Conservation (phyloP, 1,140 invertebrate genomes). For the Meteorus sp. region DNA sequence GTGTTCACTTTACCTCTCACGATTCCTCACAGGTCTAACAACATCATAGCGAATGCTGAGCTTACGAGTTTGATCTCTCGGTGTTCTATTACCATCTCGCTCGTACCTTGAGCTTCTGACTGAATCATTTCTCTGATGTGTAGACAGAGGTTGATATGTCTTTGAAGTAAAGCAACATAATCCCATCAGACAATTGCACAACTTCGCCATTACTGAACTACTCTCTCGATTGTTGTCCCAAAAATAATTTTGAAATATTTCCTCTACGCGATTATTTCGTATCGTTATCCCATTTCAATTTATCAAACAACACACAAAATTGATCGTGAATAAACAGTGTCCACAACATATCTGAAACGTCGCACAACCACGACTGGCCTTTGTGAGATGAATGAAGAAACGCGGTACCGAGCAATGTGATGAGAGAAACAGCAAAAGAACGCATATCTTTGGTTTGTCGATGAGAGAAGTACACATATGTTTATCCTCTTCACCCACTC, state of each 20-base stretch:
- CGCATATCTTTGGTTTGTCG: background rate
- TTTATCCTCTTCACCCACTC: background rate
- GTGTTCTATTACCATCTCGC: background rate
- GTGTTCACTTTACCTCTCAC: slow-evolving; percentile 7
- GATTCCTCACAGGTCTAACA: background rate
- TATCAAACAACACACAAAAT: too few relatives aligned
- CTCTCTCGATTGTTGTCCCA: too few relatives aligned
- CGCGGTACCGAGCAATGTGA: background rate
- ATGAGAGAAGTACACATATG: slow-evolving; percentile 9
- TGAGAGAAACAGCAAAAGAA: background rate
- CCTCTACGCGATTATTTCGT: too few relatives aligned
- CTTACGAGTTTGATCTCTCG: background rate
- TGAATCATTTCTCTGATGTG: background rate
- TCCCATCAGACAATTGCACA: background rate
- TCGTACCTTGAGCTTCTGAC: background rate
- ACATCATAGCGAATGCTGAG: slow-evolving; percentile 7
- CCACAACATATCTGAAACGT: too few relatives aligned
- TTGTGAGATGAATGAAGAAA: slow-evolving; percentile 4
- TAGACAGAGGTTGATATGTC: background rate
- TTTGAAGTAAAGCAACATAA: slow-evolving; percentile 1
- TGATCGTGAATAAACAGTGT: too few relatives aligned
- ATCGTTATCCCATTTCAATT: too few relatives aligned
- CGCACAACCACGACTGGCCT: background rate
- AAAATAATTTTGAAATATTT: too few relatives aligned
- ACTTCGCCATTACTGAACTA: background rate